Percentiles rank a stretch among this genome's conserved stretches.
Evolutionary conservation across 2,797 vertebrate species (phyloP).

Genomic region (Syngnathus acus): DNA sequence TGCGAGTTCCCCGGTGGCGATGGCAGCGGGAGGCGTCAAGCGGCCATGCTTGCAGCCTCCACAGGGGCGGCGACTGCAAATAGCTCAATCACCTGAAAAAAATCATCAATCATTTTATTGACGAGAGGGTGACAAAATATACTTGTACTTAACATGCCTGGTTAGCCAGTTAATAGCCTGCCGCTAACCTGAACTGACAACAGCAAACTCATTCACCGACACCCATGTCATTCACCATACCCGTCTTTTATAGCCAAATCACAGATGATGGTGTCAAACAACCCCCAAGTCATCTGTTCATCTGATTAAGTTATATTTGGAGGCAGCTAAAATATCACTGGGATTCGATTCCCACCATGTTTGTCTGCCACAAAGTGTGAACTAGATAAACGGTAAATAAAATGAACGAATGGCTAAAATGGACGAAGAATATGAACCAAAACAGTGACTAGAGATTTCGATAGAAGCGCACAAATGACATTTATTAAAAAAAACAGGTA

Average conservation of each 20-base stretch:
- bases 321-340: background rate
- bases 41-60: slow-evolving; percentile 52
- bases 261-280: background rate
- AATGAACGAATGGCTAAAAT: background rate
- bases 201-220: background rate
- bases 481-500: background rate
- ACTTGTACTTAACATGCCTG: no score
- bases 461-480: background rate
- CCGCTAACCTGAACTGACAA: no score
- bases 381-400: background rate
- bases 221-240: background rate
- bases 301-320: background rate
- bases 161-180: no score
- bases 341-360: background rate
- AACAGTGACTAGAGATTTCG: background rate
- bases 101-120: background rate
- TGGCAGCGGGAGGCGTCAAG: slow-evolving; percentile 41
- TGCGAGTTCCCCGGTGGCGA: slow-evolving; percentile 47
- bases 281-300: background rate
- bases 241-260: background rate
- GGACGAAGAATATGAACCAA: background rate
- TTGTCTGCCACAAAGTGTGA: background rate
- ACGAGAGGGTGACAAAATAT: no score
- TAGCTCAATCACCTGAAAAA: slow-evolving; percentile 32
- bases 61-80: slow-evolving; percentile 21